Evolutionary conservation across 2,888 invertebrate species (phyloP).

Genomic region (Napeogenes sylphis): DNA sequence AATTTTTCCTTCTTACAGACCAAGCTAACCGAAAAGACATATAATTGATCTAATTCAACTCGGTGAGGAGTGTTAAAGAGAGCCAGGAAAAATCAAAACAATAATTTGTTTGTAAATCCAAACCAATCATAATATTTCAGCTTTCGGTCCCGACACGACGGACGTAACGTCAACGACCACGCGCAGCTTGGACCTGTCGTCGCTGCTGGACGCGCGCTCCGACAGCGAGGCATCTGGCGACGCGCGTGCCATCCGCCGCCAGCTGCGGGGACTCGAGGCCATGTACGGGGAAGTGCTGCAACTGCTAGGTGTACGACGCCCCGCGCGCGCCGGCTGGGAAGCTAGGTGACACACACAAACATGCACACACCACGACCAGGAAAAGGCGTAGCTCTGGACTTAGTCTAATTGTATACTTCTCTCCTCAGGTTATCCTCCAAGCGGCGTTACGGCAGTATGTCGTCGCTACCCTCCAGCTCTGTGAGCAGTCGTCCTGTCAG

Average conservation of each 20-base stretch:
- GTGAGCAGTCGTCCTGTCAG: constrained; percentile 87
- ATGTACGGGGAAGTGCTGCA: constrained; percentile 90
- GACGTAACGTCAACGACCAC: constrained; percentile 89
- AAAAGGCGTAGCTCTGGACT: too few species aligned
- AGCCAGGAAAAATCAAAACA: background rate
- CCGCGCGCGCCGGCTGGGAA: constrained; percentile 58
- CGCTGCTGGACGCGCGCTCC: constrained; percentile 85
- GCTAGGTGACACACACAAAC: constrained; percentile 53
- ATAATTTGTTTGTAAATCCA: background rate
- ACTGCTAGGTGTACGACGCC: constrained; percentile 57
- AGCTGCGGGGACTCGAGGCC: constrained; percentile 88
- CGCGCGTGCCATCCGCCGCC: constrained; percentile 86
- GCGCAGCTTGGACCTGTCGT: constrained; percentile 85
- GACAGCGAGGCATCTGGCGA: constrained; percentile 88
- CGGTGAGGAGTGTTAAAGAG: too few species aligned
- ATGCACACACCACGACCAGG: too few species aligned
- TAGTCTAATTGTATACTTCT: too few species aligned
- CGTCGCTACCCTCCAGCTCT: constrained; percentile 89
- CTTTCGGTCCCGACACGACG: constrained; percentile 84
- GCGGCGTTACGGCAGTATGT: constrained; percentile 87
- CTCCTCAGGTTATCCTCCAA: constrained; percentile 63
- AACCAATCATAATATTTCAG: constrained; percentile 53
- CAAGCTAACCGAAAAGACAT: too few species aligned
- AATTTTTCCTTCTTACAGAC: too few species aligned
- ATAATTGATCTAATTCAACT: too few species aligned